Evolutionary conservation across 2,888 invertebrate species (phyloP).

Genomic region (Macropis europaea): DNA sequence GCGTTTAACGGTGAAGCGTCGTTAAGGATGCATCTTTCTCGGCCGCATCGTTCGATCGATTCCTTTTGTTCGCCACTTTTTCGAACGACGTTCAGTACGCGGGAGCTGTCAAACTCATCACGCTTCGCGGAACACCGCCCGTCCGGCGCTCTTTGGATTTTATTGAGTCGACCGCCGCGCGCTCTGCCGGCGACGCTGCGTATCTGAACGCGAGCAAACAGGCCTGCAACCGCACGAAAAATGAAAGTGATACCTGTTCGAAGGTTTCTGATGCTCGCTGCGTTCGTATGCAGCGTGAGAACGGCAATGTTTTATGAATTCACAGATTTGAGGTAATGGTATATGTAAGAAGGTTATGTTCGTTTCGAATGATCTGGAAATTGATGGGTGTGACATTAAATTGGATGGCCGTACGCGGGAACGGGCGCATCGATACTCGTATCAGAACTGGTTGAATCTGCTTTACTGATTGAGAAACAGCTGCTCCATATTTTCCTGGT

Average conservation of each 20-base stretch:
- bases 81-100: constrained; percentile 40
- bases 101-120: constrained; percentile 72
- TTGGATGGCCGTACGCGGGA: constrained; percentile 47
- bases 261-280: too few relatives aligned
- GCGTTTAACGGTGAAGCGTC: constrained; percentile 48
- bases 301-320: too few relatives aligned
- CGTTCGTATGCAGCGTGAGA: too few relatives aligned
- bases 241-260: constrained; percentile 19
- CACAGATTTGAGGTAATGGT: too few relatives aligned
- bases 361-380: constrained; percentile 24
- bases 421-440: constrained; percentile 41
- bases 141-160: constrained; percentile 57
- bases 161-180: constrained; percentile 51
- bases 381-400: constrained; percentile 38
- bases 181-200: constrained; percentile 9
- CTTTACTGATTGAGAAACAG: constrained; percentile 49
- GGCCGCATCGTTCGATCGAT: constrained; percentile 55
- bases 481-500: constrained; percentile 37
- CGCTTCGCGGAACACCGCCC: constrained; percentile 65
- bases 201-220: constrained; percentile 18
- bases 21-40: constrained; percentile 51
- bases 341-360: too few relatives aligned
- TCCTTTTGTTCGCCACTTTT: constrained; percentile 13
- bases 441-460: constrained; percentile 49
- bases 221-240: constrained; percentile 30